Evolutionary conservation across 92 coral and sea anemone species (phyloP).

Genomic region (Metridium senile): DNA sequence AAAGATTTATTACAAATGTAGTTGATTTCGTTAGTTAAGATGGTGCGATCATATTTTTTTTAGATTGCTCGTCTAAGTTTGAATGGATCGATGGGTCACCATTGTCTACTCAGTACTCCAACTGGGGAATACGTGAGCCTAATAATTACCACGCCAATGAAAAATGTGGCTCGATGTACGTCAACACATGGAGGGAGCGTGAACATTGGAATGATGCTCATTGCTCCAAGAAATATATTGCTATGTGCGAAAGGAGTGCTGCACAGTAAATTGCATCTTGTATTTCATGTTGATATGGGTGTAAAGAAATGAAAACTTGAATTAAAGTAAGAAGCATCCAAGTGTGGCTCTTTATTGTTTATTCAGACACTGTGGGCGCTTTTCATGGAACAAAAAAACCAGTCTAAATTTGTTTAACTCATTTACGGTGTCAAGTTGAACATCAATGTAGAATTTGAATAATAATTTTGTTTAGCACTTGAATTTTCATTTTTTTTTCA

Average conservation of each 20-base stretch:
- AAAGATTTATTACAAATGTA: no score
- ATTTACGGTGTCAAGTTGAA: no score
- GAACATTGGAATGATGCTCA: background rate
- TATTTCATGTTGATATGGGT: no score
- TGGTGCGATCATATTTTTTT: background rate
- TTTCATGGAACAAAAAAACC: no score
- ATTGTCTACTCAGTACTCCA: background rate
- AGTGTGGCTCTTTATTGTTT: no score
- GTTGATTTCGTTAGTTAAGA: background rate
- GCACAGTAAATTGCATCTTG: background rate
- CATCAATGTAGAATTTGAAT: no score
- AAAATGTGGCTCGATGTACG: background rate
- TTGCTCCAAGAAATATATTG: background rate
- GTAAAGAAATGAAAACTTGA: background rate
- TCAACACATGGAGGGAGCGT: background rate
- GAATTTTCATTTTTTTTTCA: no score
- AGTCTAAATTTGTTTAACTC: no score
- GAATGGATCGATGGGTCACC: constrained; percentile 19
- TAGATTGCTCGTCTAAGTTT: background rate
- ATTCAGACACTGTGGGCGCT: no score
- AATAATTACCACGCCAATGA: background rate
- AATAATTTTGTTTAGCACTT: no score
- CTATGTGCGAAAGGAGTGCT: background rate
- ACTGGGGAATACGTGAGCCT: constrained; percentile 19
- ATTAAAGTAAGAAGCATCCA: background rate